phyloP scores from a whole-genome alignment of 2,888 invertebrate genomes.

The Autographa gamma region DNA sequence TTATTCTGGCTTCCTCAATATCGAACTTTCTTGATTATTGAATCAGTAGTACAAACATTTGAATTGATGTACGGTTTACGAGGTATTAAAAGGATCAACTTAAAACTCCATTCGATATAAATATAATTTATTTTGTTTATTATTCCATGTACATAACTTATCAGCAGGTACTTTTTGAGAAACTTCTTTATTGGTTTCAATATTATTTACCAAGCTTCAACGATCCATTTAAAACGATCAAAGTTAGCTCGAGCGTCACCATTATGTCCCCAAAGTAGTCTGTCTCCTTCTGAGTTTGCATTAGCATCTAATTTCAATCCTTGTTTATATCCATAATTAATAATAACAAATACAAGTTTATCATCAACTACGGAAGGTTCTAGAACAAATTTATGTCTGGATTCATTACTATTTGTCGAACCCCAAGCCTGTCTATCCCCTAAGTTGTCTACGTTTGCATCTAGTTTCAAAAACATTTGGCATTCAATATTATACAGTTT shows the following conservation, averaged over 20 bases:
- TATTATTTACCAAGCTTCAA: conserved; percentile 15
- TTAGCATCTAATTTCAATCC: conserved; percentile 57
- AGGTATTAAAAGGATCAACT: background rate
- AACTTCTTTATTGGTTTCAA: background rate
- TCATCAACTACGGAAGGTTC: conserved; percentile 56
- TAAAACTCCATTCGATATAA: background rate
- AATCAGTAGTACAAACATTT: no score
- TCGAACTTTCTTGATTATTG: no score
- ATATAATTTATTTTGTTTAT: background rate
- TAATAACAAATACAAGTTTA: conserved; percentile 59
- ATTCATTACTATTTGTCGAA: conserved; percentile 35
- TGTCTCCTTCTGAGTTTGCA: conserved; percentile 46
- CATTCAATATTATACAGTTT: conserved; percentile 59
- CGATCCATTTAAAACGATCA: conserved; percentile 32
- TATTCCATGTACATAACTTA: no score
- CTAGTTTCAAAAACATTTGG: conserved; percentile 62
- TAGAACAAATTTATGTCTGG: conserved; percentile 58
- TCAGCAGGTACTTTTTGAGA: no score
- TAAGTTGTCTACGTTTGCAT: conserved; percentile 34
- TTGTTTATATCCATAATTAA: conserved; percentile 58
- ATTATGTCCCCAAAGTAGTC: conserved; percentile 58
- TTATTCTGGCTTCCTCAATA: no score
- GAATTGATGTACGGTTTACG: no score
- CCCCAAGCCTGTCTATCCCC: conserved; percentile 63
- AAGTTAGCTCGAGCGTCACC: conserved; percentile 37